Evolutionary conservation across 2,888 invertebrate genomes (phyloP), one percentile per base, ranked within the genome.

Genomic region (Erpobdella octoculata): DNA sequence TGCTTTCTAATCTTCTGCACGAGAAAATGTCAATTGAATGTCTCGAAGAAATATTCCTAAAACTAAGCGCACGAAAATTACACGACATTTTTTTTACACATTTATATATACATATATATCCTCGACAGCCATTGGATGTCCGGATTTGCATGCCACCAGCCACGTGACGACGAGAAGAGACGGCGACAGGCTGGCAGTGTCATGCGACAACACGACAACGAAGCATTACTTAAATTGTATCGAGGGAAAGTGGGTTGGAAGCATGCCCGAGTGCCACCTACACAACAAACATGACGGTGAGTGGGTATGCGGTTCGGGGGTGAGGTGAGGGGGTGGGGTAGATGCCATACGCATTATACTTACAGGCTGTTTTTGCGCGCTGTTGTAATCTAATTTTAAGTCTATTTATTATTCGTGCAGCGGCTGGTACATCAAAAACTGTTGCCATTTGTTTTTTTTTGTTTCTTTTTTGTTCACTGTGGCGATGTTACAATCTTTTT

Each of bases 191-290:
- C 28, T 62, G 62, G n/a, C 35, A 31, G 62, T 62, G 31, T n/a
- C 62, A 1, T 62, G 62, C 62, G 35, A 35, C 62, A 62, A 62
- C 62, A 62, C 31, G 12, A 35, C 62, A 6, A 35, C 62, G 1
- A 62, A 31, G 12, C 31, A 62, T 35, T 31, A 33, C 31, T 62
- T 62, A 35, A 62, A n/a, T n/a, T 62, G 62, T 35, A n/a, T 62
- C 9, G 62, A 35, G 8, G 62, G 62, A 31, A 62, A 62, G 62
- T 62, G 62, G 62, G 62, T 62, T 9, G 62, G 62, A 33, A 62
- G 28, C 1, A 9, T 62, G 31, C 62, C 62, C 8, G 33, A 62
- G 31, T 62, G 62, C 9, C 62, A 62, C 62, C 31, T 62, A 18
- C 35, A 31, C 9, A 62, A 62, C 35, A 62, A 62, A 31, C 62